Evolutionary conservation across 2,888 invertebrate genomes (phyloP), one percentile per base, ranked within the genome.

Genomic region (Lycocerus yunnanus): DNA sequence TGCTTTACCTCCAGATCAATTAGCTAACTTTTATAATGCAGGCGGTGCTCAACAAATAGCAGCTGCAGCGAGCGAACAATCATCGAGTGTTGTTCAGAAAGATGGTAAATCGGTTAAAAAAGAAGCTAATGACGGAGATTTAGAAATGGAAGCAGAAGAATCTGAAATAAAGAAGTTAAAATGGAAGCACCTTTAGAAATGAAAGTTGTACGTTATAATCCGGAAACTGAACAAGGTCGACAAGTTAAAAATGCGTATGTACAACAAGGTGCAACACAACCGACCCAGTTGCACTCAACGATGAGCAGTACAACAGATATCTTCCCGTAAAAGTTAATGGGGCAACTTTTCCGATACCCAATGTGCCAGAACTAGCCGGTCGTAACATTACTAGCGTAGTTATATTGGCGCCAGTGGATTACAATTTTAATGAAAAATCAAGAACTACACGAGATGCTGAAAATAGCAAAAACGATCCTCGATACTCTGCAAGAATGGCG

Each of bases 11-110:
- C 94, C 95, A 69, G 95, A 96, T 86, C 95, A 95, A 80, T 86
- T 96, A 73, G 95, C 95, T 58, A 95, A 95, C 85, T 95, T 96
- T 86, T 95, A 95, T 83, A 92, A 93, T 15, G 94, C 93, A n/a
- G 95, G 95, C 69, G 95, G 95, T 72, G 93, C 89, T 6, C 91
- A 93, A 77, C 93, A 94, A 84, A 90, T 93, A 73, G 84, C 86
- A 73, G 83, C 86, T 6, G 85, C 87, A 24, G 88, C 90, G 66
- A 94, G 94, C 81, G 93, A 93, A 83, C 92, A 91, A 61, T 90
- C 92, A 63, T 90, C 94, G 11, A 89, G 92, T 11, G 89, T 93
- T 66, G 91, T 93, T 0, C 91, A 90, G 80, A 89, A 91, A 67
- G 90, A 91, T 78, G 92, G 92, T 14, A 90, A 91, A 68, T 88